Evolutionary conservation across 2,797 vertebrate genomes (phyloP), one percentile per base, ranked within the genome.

Genomic region (Sebastes goodei): DNA sequence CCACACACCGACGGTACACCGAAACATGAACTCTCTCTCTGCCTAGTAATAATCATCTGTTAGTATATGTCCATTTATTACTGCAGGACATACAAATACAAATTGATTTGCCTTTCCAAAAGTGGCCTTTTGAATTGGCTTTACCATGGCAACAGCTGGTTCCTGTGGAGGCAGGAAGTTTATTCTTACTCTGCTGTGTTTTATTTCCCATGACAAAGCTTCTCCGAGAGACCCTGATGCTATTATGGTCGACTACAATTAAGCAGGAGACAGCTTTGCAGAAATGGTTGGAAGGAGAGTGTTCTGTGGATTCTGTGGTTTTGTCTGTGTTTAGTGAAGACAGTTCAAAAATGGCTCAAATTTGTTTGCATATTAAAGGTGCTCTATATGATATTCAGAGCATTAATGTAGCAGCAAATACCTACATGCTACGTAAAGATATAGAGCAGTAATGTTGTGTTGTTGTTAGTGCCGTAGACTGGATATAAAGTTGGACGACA

Each of bases 121-220:
- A 75, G 15, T 72, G 69, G 56, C 80, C 76, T 86, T 83, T 90
- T 77, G 68, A 81, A 90, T 82, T 71, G 78, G 74, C 66, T 86
- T 88, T 57, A 73, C 86, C 85, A 87, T 88, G 74, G 87, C 85
- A 89, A 91, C 89, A 88, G 80, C 79, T 78, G 86, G 83, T 92
- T 92, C 89, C 91, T 82, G 80, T 82, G 53, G 76, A 49, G 87
- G 80, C 77, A 92, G 90, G 90, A 93, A 93, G 91, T 93, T 91
- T 88, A 88, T 87, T 91, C 85, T 83, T 81, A 71, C 83, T 88
- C 86, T 84, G 90, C 78, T 77, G 89, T 86, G 81, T 88, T 94
- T 92, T 91, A 90, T 90, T 92, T 92, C 88, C 88, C 89, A 83
- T 88, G 85, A 90, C 86, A 89, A 89, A 92, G 85, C 80, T 82